Base-by-base conservation (phyloP, 2,113 vertebrate species). In the Ictidomys tridecemlineatus region DNA sequence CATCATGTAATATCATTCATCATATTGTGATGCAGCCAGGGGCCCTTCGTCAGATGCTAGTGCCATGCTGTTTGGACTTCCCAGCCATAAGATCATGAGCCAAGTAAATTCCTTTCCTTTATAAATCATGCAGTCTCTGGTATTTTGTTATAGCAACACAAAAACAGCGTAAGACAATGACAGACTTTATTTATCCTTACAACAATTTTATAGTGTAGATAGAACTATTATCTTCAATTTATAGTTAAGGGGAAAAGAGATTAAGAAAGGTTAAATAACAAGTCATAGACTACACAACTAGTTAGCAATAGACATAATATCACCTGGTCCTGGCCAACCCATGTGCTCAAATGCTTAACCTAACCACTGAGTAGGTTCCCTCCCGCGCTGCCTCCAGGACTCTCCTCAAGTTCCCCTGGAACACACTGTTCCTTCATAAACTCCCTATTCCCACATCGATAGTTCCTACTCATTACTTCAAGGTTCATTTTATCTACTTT, bases 401-500 rank as follows among this genome's bases (percentile, higher is more conserved):
- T 37, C 72, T 76, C 12, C 58, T 42, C 18, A 77, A 20, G 39
- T 20, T 74, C 56, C 93, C 48, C 61, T 32, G 22, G 42, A 82
- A 88, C 42, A 34, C 20, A 77, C 20, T 10, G 0, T 28, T 65
- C 63, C 63, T 85, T 78, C 56, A 39, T 28, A 94, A 51, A 78
- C 10, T 58, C 69, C 39, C 91, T 89, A 63, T 73, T 78, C 91
- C 37, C 70, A 94, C 51, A 42, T 0, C 5, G 56, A 34, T 72
- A 76, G 84, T 56, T 79, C 53, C 28, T 83, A 79, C 9, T 30
- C 73, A 65, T 37, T 73, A 82, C 32, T n/a, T 94, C 69, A 85
- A 91, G n/a, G 53, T 85, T 80, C 91, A 88, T 85, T 91, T 92
- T 90, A 95, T 86, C 85, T 26, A 85, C 73, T 77, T 96, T 94